Base-by-base conservation (phyloP, 2,797 vertebrate species). In the Myotis vivesi region DNA sequence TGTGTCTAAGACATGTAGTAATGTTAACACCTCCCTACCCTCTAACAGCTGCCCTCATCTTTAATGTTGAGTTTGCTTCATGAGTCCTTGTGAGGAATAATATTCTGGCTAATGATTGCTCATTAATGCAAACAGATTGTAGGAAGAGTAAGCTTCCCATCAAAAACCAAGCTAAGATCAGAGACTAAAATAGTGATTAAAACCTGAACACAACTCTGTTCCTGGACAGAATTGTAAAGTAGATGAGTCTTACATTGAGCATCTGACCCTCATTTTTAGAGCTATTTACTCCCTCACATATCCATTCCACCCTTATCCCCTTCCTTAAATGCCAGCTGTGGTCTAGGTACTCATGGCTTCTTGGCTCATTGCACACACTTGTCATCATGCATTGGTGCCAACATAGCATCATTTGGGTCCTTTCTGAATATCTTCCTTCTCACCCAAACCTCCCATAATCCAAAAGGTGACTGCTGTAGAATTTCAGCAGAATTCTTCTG, bases 41-140 rank as follows among this genome's bases (percentile, higher is more conserved):
- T 91, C 81, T 86, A 44, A 91, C 33, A 90, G 51, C 53, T 73
- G 8, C 46, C 57, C 36, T 83, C 68, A 44, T 44, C 76, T 91
- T 95, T 95, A 94, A 95, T 92, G 44, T 19, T 91, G 46, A 86
- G 64, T 84, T 92, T 75, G 28, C 51, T 94, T 92, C 72, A 72
- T 33, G 75, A 94, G 72, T 77, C 68, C 82, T 73, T 76, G 30
- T 64, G 66, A 55, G 41, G 55, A 86, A 41, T 72, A 59, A 75
- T 79, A 36, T 75, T 89, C 28, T 57, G 15, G 57, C 59, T 30
- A 77, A 84, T 84, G 64, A 94, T 87, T 72, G 66, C 80, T 87
- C 41, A 85, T 79, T 88, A 95, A 92, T 41, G 30, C 80, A 96
- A 68, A 82, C 46, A 80, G 30, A 76, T 62, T 55, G 73, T 13